A percentile compares a stretch with the other conserved stretches of the same genome.
Evolutionary conservation across 1,140 invertebrate species (phyloP).

Genomic region (Protaetia brevitarsis): DNA sequence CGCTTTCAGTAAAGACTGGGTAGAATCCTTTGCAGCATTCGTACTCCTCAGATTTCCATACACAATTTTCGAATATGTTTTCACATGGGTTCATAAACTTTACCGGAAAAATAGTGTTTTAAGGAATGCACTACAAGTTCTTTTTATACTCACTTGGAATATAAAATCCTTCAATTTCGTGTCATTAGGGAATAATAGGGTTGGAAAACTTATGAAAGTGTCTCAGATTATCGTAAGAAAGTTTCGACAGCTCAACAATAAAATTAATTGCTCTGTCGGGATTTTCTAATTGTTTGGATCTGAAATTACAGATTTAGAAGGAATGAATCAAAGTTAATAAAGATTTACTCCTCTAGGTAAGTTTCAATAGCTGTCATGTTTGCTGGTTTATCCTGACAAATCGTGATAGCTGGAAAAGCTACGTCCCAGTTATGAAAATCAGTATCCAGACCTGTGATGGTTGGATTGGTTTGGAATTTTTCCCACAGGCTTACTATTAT

Average conservation of each 20-base stretch:
- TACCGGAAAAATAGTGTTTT: slow-evolving; percentile 19
- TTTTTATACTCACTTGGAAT: slow-evolving; percentile 48
- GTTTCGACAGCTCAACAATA: slow-evolving; percentile 43
- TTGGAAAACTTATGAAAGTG: slow-evolving; percentile 32
- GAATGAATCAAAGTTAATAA: not conserved
- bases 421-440: slow-evolving; percentile 74
- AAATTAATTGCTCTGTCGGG: slow-evolving; percentile 34
- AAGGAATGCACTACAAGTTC: not conserved
- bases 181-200: not conserved
- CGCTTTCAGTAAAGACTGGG: slow-evolving; percentile 66
- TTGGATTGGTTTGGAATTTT: slow-evolving; percentile 76
- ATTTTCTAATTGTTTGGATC: not conserved
- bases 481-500: slow-evolving; percentile 72
- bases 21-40: slow-evolving; percentile 54
- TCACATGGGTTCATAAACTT: slow-evolving; percentile 58
- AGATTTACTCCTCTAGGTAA: slow-evolving; percentile 37
- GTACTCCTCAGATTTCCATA: slow-evolving; percentile 60
- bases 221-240: slow-evolving; percentile 45
- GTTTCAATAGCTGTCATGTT: slow-evolving; percentile 50
- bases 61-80: slow-evolving; percentile 56
- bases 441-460: slow-evolving; percentile 70
- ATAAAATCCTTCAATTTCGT: slow-evolving; percentile 45
- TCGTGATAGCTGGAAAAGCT: slow-evolving; percentile 64
- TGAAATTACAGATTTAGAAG: not conserved
- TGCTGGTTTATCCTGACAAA: slow-evolving; percentile 54